Base-by-base conservation (phyloP, 1,140 invertebrate genomes). In the Bombus pascuorum region DNA sequence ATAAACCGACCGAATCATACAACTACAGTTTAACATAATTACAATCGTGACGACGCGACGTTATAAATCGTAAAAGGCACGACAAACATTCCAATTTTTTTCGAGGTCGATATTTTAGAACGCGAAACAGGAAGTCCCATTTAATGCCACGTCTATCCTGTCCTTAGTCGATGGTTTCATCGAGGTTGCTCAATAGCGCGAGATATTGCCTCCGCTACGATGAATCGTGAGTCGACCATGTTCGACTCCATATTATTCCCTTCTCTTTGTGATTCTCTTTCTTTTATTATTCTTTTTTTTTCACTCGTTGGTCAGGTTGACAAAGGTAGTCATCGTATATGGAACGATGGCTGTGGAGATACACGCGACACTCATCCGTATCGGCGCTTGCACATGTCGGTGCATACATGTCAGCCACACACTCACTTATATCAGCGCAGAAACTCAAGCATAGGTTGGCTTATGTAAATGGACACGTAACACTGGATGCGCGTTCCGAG, bases 401-500 rank as follows among this genome's bases (percentile, higher is more conserved):
- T 47, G 57, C 42, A 65, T 34, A 71, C 76, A 18, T 68, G 68
- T 71, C 34, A 15, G 37, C 0, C 34, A 34, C 13, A 57, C 28
- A n/a, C 28, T 6, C 59, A 28, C 28, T 15, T 28, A 4, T 28
- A 59, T 34, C n/a, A 28, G n/a, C 18, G 8, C 15, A 53, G n/a
- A 25, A 25, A 22, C 32, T 32, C 25, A 22, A 22, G 32, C 32
- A 76, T 68, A 65, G 68, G 42, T 47, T 62, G 83, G 74, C 86
- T 91, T 92, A 91, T 85, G 89, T 91, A 91, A 91, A 84, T 91
- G 83, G 77, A 80, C 83, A 86, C 83, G 86, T 91, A 91, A 89
- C 85, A 70, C 82, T 90, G 86, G 88, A 87, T 91, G 76, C 90
- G 83, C 65, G 83, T 85, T 86, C 66, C 75, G 72, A 65, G 86